These are phyloP conservation scores for Agrotis ipsilon DNA, from an alignment of 2,888 invertebrate genomes.

Conservation along the genomic window DNA sequence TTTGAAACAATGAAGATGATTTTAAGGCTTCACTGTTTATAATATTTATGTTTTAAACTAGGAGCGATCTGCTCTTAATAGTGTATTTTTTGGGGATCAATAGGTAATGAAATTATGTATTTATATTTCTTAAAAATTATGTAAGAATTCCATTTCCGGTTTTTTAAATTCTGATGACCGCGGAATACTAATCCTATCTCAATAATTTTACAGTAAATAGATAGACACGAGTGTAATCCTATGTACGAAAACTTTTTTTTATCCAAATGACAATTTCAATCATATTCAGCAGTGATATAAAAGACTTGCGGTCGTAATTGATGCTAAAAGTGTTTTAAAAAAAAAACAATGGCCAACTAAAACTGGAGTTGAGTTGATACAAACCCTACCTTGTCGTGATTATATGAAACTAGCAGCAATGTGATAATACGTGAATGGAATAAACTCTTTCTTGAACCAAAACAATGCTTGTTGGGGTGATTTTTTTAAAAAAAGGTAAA, in stretches of 20 bases:
- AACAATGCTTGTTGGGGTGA: conserved; percentile 13
- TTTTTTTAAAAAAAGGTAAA: conserved; percentile 3
- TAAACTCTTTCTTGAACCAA: not conserved
- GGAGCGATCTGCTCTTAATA: no score
- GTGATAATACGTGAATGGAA: not conserved
- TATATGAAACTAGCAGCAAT: not conserved
- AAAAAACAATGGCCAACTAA: not conserved
- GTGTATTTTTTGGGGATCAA: not conserved
- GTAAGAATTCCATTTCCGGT: no score
- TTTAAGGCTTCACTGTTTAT: not conserved
- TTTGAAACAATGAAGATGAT: not conserved
- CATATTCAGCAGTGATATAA: conserved; percentile 24
- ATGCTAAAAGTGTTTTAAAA: no score
- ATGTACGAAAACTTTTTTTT: conserved; percentile 5
- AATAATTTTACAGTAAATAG: not conserved
- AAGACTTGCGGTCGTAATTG: conserved; percentile 20
- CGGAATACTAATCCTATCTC: not conserved
- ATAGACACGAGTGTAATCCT: no score
- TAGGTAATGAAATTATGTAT: not conserved
- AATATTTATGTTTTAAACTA: not conserved
- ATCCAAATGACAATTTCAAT: conserved; percentile 25
- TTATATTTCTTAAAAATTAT: not conserved
- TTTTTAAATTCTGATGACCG: not conserved
- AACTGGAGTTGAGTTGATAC: not conserved
- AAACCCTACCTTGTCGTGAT: not conserved